Evolutionary conservation across 2,113 vertebrate genomes (phyloP).

Genomic region (Crotalus tigris): DNA sequence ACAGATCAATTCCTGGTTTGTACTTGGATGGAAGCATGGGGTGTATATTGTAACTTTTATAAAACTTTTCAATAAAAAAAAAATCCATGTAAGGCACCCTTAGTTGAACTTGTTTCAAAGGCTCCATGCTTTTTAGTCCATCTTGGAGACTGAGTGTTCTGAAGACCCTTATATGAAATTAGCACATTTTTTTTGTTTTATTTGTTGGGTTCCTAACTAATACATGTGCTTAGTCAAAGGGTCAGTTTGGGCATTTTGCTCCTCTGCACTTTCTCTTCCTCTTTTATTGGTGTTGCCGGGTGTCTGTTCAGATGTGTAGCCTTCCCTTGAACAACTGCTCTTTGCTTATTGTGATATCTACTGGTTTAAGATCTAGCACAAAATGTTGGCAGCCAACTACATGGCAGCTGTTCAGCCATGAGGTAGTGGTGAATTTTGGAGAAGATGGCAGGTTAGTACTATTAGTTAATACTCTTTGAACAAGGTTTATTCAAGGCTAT

Average conservation of each 20-base stretch:
- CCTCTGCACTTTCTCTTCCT: not conserved
- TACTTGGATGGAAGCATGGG: not conserved
- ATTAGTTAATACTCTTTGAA: not conserved
- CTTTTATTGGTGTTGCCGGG: not conserved
- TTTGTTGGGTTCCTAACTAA: no score
- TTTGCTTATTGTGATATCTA: not conserved
- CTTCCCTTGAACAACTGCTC: no score
- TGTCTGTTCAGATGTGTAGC: not conserved
- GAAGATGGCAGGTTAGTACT: not conserved
- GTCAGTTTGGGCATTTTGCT: not conserved
- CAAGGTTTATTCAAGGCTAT: not conserved
- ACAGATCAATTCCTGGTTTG: not conserved
- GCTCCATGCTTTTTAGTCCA: not conserved
- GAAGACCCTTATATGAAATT: not conserved
- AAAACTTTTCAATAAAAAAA: no score
- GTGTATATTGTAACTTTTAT: no score
- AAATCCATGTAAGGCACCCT: not conserved
- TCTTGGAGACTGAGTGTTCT: not conserved
- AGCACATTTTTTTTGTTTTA: not conserved
- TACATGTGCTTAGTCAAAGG: not conserved
- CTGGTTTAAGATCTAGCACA: not conserved
- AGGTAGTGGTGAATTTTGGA: not conserved
- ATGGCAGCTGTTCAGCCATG: not conserved
- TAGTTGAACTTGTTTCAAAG: not conserved
- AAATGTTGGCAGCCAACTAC: not conserved